Conservation (phyloP, 1,140 invertebrate species). For the Drosophila leontia region DNA sequence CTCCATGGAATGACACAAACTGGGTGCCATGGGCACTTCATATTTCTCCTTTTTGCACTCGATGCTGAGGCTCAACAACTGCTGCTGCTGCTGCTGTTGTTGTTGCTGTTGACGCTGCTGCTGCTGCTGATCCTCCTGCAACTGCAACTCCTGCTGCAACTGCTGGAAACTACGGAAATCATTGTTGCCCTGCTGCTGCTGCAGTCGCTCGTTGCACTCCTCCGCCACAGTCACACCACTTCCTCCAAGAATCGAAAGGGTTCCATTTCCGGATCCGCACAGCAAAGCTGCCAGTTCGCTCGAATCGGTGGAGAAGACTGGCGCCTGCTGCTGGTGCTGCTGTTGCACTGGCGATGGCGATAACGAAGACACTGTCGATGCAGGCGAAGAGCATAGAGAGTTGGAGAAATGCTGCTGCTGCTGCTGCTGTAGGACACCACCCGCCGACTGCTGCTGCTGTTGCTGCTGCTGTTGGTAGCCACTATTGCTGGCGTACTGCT, state of each 20-base stretch:
- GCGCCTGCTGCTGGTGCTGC: constrained; percentile 62
- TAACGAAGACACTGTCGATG: constrained; percentile 78
- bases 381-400: constrained; percentile 79
- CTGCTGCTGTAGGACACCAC: constrained; percentile 40
- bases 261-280: constrained; percentile 72
- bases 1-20: constrained; percentile 76
- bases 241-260: constrained; percentile 65
- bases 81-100: constrained; percentile 64
- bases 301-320: constrained; percentile 64
- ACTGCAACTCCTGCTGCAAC: constrained; percentile 58
- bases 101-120: constrained; percentile 44
- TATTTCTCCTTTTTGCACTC: constrained; percentile 83
- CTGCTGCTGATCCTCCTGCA: constrained; percentile 61
- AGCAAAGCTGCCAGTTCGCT: constrained; percentile 78
- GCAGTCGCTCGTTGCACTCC: constrained; percentile 52
- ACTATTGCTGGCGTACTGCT: constrained; percentile 43
- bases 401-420: constrained; percentile 78
- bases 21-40: constrained; percentile 60
- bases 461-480: constrained; percentile 57
- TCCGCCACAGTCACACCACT: constrained; percentile 40
- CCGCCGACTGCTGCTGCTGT: constrained; percentile 30
- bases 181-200: constrained; percentile 42
- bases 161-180: constrained; percentile 64
- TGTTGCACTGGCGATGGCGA: constrained; percentile 79
- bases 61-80: constrained; percentile 69